phyloP scores from a whole-genome alignment of 2,888 invertebrate species.

The Cantharis nigra region DNA sequence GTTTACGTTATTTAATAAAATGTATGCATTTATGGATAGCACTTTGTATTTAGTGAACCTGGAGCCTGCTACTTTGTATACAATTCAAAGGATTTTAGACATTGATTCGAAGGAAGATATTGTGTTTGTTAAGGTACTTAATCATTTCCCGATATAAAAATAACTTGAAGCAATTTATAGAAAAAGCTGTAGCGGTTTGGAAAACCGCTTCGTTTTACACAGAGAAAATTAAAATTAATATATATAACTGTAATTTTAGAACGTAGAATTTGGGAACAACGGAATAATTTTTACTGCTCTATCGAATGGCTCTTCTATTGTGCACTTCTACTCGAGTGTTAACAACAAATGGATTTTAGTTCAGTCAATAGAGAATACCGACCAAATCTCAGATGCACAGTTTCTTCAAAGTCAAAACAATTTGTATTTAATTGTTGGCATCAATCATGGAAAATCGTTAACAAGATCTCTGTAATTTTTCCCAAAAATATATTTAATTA shows the following conservation, averaged over 20 bases:
- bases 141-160: not conserved
- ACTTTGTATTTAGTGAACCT: constrained; percentile 25
- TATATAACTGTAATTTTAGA: constrained; percentile 10
- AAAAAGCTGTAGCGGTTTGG: too few species aligned
- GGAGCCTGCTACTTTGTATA: not conserved
- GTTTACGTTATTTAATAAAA: constrained; percentile 31
- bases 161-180: not conserved
- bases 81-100: not conserved
- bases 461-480: constrained; percentile 40
- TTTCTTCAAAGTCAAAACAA: constrained; percentile 41
- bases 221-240: not conserved
- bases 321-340: constrained; percentile 22
- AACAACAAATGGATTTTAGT: constrained; percentile 8
- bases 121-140: not conserved
- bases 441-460: constrained; percentile 33
- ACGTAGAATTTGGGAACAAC: constrained; percentile 12
- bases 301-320: constrained; percentile 18
- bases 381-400: constrained; percentile 34
- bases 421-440: constrained; percentile 39
- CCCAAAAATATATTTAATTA: not conserved
- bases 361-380: constrained; percentile 17
- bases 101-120: not conserved
- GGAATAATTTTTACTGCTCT: constrained; percentile 22
- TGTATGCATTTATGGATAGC: constrained; percentile 26
- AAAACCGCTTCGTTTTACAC: too few species aligned